Evolutionary conservation across 1,140 invertebrate genomes (phyloP).

Genomic region (Fragariocoptes setiger): DNA sequence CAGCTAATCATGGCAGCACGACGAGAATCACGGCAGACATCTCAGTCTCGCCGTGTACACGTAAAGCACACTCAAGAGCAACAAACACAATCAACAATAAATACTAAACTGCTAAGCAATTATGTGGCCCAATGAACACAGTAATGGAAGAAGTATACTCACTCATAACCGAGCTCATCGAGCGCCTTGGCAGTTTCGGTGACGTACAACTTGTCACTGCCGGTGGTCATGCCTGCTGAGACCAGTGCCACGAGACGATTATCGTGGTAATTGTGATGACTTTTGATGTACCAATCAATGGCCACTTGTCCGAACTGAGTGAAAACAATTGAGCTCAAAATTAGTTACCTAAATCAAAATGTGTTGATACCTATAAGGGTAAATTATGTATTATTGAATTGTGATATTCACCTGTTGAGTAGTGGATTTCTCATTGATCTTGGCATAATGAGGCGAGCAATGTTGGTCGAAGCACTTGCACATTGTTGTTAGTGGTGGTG

Average conservation of each 20-base stretch:
- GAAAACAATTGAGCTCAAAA: background rate
- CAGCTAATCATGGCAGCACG: too few relatives aligned
- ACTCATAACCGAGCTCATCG: background rate
- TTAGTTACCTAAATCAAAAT: background rate
- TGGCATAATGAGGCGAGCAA: background rate
- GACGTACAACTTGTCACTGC: background rate
- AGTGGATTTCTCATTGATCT: background rate
- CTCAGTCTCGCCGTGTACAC: too few relatives aligned
- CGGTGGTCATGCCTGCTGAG: background rate
- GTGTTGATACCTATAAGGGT: too few relatives aligned
- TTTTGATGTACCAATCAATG: background rate
- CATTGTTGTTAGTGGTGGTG: background rate
- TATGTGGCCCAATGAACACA: too few relatives aligned
- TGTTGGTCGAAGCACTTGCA: background rate
- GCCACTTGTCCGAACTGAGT: background rate
- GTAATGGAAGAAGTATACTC: too few relatives aligned
- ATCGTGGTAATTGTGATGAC: background rate
- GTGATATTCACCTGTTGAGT: background rate
- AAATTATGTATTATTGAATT: background rate
- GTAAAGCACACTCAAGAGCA: too few relatives aligned
- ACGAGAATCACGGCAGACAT: too few relatives aligned
- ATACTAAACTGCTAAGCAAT: too few relatives aligned
- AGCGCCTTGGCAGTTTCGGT: background rate
- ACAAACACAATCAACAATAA: too few relatives aligned
- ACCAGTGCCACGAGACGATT: background rate